phyloP scores from a whole-genome alignment of 92 coral and sea anemone species.

The Pocillopora grandis region DNA sequence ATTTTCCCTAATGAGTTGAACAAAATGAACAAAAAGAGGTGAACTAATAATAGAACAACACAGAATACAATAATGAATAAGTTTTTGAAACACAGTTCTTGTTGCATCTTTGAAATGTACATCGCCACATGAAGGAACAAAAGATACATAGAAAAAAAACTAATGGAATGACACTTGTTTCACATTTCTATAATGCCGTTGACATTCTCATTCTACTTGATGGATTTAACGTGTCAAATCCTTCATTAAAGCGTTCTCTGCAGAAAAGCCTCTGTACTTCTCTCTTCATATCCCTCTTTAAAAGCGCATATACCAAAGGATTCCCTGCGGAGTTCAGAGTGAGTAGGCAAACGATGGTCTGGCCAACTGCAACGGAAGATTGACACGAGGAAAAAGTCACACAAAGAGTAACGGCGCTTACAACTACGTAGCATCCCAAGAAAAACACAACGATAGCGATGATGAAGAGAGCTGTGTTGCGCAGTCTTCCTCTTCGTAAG shows the following conservation, averaged over 20 bases:
- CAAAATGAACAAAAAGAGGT: too few species aligned
- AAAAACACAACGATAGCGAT: slow-evolving; percentile 8
- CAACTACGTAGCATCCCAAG: slow-evolving; percentile 12
- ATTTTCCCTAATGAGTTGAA: too few species aligned
- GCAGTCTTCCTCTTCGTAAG: background rate
- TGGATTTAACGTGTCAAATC: too few species aligned
- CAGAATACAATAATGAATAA: too few species aligned
- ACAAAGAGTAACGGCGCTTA: background rate
- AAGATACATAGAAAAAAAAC: too few species aligned
- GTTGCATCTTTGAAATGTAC: too few species aligned
- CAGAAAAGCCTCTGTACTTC: background rate
- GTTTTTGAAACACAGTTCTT: too few species aligned
- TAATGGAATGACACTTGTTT: too few species aligned
- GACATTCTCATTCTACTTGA: too few species aligned
- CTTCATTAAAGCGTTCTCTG: background rate
- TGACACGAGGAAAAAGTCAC: background rate
- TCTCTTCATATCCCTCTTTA: slow-evolving; percentile 17
- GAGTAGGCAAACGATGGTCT: background rate
- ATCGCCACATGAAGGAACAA: too few species aligned
- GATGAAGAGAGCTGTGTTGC: slow-evolving; percentile 5
- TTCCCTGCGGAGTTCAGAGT: slow-evolving; percentile 16
- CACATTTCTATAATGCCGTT: too few species aligned
- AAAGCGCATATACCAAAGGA: slow-evolving; percentile 29
- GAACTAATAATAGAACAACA: too few species aligned
- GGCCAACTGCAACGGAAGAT: background rate